Conservation (phyloP, 2,797 vertebrate species). For the Thamnophis elegans region DNA sequence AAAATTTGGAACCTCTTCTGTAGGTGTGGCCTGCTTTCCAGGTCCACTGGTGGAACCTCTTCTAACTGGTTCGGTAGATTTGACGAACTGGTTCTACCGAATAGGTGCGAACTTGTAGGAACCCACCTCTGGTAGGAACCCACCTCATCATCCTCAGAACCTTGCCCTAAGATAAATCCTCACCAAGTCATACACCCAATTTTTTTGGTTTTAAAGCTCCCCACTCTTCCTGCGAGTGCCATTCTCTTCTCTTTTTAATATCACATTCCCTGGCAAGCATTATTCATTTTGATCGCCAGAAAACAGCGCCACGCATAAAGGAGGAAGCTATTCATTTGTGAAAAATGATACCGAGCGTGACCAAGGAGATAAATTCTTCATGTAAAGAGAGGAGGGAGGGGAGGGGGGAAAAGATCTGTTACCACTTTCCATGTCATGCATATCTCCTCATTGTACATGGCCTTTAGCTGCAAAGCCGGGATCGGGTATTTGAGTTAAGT, state of each 20-base stretch:
- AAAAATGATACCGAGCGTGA: conserved; percentile 64
- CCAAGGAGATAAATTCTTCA: conserved; percentile 62
- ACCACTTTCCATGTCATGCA: conserved; percentile 51
- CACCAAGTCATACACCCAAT: conserved; percentile 28
- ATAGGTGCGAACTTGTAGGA: no score
- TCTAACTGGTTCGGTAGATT: no score
- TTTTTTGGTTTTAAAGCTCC: background rate
- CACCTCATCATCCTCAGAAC: no score
- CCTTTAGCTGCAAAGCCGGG: conserved; percentile 51
- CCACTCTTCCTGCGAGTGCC: conserved; percentile 15
- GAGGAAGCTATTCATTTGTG: conserved; percentile 58
- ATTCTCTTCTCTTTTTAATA: conserved; percentile 44
- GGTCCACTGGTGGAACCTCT: no score
- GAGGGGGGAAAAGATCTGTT: background rate
- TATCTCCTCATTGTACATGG: conserved; percentile 55
- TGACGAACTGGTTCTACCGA: no score
- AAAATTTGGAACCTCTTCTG: no score
- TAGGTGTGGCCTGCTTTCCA: no score
- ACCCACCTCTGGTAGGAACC: no score
- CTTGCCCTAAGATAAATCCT: conserved; percentile 59
- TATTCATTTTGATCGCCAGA: conserved; percentile 64
- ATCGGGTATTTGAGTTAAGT: conserved; percentile 43
- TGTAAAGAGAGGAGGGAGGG: conserved; percentile 8
- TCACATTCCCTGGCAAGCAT: conserved; percentile 52
- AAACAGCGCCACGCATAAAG: conserved; percentile 52